Conservation (phyloP, 2,113 vertebrate genomes). For the Tenebrosternarchus preto region DNA sequence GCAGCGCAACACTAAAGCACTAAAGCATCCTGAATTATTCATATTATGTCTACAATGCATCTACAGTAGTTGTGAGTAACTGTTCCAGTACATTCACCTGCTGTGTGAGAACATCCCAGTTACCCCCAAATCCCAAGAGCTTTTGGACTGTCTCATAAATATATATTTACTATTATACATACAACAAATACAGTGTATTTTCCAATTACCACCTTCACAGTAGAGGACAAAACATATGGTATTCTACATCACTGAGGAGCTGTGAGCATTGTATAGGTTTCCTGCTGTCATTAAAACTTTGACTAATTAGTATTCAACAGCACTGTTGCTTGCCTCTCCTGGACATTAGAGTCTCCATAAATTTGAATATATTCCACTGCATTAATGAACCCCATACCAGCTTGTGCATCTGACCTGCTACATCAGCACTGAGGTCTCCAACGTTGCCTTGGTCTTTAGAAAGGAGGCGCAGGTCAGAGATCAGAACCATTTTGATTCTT, state of each 20-base stretch:
- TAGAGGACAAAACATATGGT: not conserved
- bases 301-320: slow-evolving; percentile 37
- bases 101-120: not conserved
- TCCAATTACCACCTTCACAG: not conserved
- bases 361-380: slow-evolving; percentile 44
- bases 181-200: not conserved
- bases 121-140: not conserved
- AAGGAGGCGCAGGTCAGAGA: not conserved
- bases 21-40: slow-evolving; percentile 41
- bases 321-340: slow-evolving; percentile 41
- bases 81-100: slow-evolving; percentile 4
- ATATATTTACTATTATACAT: slow-evolving; percentile 4
- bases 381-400: slow-evolving; percentile 40
- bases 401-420: slow-evolving; percentile 14
- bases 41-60: not conserved
- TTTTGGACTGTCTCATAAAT: not conserved
- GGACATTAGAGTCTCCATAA: slow-evolving; percentile 42
- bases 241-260: not conserved
- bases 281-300: slow-evolving; percentile 36
- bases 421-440: not conserved
- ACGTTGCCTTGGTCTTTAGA: not conserved
- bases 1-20: slow-evolving; percentile 5
- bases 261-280: not conserved
- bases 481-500: not conserved
- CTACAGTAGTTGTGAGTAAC: no score